Evolutionary conservation across 2,113 vertebrate genomes (phyloP), one percentile per base, ranked within the genome.

Genomic region (Cinclus mexicanus): DNA sequence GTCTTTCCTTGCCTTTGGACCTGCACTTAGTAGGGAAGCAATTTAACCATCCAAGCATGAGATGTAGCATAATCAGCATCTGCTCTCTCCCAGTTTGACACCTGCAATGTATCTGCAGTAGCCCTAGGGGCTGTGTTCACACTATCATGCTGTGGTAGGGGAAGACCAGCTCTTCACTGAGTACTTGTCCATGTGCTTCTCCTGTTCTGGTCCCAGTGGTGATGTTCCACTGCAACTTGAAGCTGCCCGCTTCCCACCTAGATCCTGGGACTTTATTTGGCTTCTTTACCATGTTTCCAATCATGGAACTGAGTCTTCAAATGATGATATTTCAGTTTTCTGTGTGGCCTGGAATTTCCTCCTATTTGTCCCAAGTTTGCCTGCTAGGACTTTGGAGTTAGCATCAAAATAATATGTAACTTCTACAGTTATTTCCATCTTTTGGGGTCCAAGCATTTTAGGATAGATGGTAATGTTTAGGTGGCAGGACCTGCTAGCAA

Each of bases 1-100:
- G 42, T 63, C 79, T 85, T 89, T 64, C 63, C 79, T 84, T 93
- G 56, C 60, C 56, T 95, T 93, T 95, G 85, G 88, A 92, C 56
- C 68, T 67, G 18, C 49, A 26, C 42, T 86, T 93, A 65, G 60
- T 57, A 94, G 60, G 69, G 31, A 83, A 74, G 64, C 37, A 77
- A 81, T 95, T 88, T 86, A 86, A 93, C 63, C 44, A 83, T 60
- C 79, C 83, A 74, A 78, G 78, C 89, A 87, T 83, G 83, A 60
- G 79, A 78, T 71, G 53, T 44, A 90, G 82, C 5, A 4, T 86
- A 59, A 86, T 90, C 68, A 28, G 65, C 83, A 92, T 90, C 88
- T 92, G 68, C 52, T 92, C 35, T 86, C 75, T 83, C 47, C 75
- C n/a, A 33, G 2, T 94, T 90, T 89, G 76, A 78, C 85, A 92